Evolutionary conservation across 2,888 invertebrate species (phyloP).

Genomic region (Leucozona laternaria): DNA sequence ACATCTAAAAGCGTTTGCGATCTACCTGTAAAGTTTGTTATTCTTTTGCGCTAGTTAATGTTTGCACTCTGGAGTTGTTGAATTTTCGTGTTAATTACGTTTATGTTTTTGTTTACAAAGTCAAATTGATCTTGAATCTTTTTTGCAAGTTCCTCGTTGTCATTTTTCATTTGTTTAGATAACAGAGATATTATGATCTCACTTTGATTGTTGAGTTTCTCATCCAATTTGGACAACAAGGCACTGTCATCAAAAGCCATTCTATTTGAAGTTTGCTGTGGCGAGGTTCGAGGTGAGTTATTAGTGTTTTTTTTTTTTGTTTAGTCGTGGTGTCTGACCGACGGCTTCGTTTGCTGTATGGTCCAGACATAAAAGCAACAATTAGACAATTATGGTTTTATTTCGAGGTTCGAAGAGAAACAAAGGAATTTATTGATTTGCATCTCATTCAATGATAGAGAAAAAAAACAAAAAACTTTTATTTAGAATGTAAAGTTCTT

Average conservation of each 20-base stretch:
- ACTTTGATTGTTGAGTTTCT: background rate
- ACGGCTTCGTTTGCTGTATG: slow-evolving; percentile 3
- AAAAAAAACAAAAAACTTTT: background rate
- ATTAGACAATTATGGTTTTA: no score
- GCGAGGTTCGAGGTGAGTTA: slow-evolving; percentile 25
- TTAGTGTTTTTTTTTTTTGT: background rate
- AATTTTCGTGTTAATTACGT: background rate
- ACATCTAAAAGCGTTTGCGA: no score
- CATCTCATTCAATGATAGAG: background rate
- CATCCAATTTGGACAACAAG: slow-evolving; percentile 4
- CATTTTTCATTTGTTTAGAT: background rate
- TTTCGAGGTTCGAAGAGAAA: background rate
- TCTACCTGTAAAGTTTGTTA: no score
- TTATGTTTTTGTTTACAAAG: background rate
- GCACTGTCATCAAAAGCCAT: slow-evolving; percentile 5
- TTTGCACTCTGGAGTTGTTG: slow-evolving; percentile 16
- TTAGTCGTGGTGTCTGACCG: background rate
- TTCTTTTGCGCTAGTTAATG: no score
- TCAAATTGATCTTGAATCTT: slow-evolving; percentile 13
- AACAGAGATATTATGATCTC: slow-evolving; percentile 5
- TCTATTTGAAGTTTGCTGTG: slow-evolving; percentile 11
- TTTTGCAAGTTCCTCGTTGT: background rate
- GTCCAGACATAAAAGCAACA: background rate
- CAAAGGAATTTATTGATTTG: background rate
- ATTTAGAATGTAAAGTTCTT: background rate